These are phyloP conservation scores for Thunnus thynnus DNA, from an alignment of 2,113 vertebrate species.

Conservation along the genomic window DNA sequence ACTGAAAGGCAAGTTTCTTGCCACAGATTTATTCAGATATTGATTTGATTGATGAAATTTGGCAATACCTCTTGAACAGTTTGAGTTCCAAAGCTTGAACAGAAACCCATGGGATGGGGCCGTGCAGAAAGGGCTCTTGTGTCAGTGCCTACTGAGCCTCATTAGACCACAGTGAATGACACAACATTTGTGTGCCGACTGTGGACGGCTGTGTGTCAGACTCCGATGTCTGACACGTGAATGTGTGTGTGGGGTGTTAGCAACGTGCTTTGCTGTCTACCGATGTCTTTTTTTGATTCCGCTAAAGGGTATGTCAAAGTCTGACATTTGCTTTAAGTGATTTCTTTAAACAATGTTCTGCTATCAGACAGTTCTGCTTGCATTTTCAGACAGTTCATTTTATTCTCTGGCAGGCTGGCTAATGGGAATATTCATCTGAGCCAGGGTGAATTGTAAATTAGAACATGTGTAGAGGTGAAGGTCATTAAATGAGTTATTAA, in stretches of 20 bases:
- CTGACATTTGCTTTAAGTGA: not conserved
- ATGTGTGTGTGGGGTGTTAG: not conserved
- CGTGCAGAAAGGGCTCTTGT: not conserved
- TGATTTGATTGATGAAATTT: not conserved
- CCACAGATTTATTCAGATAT: no score
- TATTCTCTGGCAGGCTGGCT: constrained; percentile 43
- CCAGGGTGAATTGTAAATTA: constrained; percentile 43
- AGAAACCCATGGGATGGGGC: not conserved
- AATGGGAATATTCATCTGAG: constrained; percentile 55
- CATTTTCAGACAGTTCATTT: constrained; percentile 32
- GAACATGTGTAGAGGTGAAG: constrained; percentile 31
- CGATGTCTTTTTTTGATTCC: not conserved
- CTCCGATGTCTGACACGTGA: not conserved
- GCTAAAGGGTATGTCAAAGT: not conserved
- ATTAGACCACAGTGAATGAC: constrained; percentile 17
- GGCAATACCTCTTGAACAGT: not conserved
- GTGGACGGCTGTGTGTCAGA: constrained; percentile 16
- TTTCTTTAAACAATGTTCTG: constrained; percentile 5
- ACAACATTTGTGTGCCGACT: constrained; percentile 12
- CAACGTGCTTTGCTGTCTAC: not conserved
- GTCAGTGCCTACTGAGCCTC: constrained; percentile 5
- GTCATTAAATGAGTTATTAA: constrained; percentile 50
- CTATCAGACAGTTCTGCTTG: constrained; percentile 12
- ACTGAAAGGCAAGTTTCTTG: no score
- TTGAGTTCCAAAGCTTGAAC: not conserved